Base-by-base conservation (phyloP, 2,113 vertebrate species). In the Lanius ludovicianus region DNA sequence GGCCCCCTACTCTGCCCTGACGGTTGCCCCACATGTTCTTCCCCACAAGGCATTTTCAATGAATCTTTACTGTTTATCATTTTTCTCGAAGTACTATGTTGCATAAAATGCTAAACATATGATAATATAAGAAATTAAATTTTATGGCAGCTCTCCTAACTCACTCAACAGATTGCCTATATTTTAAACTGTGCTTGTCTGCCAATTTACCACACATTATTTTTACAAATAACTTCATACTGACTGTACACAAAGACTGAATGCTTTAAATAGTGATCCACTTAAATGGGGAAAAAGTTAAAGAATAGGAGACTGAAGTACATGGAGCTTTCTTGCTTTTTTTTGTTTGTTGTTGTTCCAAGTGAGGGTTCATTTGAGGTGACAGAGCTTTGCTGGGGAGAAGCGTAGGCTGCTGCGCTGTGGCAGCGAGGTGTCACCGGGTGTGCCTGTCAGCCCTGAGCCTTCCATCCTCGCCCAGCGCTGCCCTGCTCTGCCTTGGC, bases 181-280 rank as follows among this genome's bases (percentile, higher is more conserved):
- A 96, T 97, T 95, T 96, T 97, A 93, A 97, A 85, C 75, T 59
- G 59, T 47, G 80, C 92, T 90, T 96, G 95, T 96, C 93, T 97
- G 96, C 93, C 97, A 97, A 96, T 95, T 96, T 96, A 33, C 77
- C 90, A 91, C 90, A 96, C 73, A 92, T 95, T 97, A 97, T 95
- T 97, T 96, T 94, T 94, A 87, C 95, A 96, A 96, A 95, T 97
- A 97, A 93, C 74, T 91, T 88, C 93, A 96, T 94, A 78, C 82
- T 89, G 84, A 95, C 86, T 93, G 81, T 97, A 97, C 96, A 96
- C 96, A 96, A 94, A 96, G 95, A 74, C 88, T 75, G 85, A 91
- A 80, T 1, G 4, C 84, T 96, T 96, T 95, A 92, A 92, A 95
- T 93, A 94, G 86, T 44, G 56, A 96, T 46, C 67, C 70, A 35